Conservation (phyloP, 2,797 vertebrate species). For the Adrianichthys oophorus region DNA sequence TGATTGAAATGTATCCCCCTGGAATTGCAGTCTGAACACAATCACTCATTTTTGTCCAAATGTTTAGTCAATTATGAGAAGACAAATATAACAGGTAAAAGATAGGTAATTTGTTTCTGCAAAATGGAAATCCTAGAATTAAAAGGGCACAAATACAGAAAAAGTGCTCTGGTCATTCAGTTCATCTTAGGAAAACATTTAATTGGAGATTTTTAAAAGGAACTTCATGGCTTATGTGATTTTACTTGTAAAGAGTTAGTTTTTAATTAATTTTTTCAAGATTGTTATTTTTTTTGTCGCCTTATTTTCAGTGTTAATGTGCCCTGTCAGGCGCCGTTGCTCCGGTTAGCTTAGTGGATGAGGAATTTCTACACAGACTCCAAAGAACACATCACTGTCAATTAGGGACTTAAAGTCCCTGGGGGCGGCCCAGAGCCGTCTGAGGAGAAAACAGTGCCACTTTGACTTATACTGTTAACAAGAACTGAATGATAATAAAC, state of each 20-base stretch:
- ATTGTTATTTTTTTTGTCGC: conserved; percentile 52
- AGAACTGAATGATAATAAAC: conserved; percentile 62
- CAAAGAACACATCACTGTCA: conserved; percentile 81
- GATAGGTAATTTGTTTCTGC: conserved; percentile 6
- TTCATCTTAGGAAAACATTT: conserved; percentile 36
- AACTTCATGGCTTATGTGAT: conserved; percentile 26
- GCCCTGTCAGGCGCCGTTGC: conserved; percentile 67
- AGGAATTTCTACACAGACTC: conserved; percentile 69
- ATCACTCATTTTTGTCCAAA: too few relatives aligned
- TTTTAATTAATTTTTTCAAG: conserved; percentile 28
- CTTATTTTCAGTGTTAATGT: conserved; percentile 64
- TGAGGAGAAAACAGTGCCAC: conserved; percentile 71
- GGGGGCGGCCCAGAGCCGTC: conserved; percentile 67
- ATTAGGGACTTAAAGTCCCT: conserved; percentile 71
- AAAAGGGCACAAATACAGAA: conserved; percentile 12
- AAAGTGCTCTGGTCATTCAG: conserved; percentile 1
- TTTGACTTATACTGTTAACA: conserved; percentile 70
- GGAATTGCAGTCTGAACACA: too few relatives aligned
- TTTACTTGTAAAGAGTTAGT: conserved; percentile 36
- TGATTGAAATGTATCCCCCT: too few relatives aligned
- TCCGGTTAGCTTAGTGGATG: conserved; percentile 67
- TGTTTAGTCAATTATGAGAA: too few relatives aligned
- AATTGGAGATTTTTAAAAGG: conserved; percentile 51
- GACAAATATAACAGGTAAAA: background rate
- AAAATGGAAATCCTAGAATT: conserved; percentile 9